Base-by-base conservation (phyloP, 2,797 vertebrate genomes). In the Chrosomus eos region DNA sequence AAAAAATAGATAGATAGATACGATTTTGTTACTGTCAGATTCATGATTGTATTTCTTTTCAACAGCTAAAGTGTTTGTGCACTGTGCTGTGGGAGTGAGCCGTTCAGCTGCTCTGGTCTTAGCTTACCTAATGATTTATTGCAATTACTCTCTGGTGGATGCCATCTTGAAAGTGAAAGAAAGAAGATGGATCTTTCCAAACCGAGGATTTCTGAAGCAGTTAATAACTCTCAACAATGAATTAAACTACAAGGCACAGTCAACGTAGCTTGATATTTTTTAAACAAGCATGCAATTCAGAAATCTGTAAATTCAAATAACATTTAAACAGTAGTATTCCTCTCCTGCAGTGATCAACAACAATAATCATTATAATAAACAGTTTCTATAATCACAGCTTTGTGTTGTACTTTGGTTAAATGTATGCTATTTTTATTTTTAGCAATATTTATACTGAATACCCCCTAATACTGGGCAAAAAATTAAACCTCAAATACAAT, bases 151-250 rank as follows among this genome's bases (percentile, higher is more conserved):
- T 55, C 91, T 96, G 66, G 81, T 93, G 70, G 88, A 93, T 28
- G 93, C 95, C 1, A 85, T 94, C 14, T 85, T 80, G 48, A 88
- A 86, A 23, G 93, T 96, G 48, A 94, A 94, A 85, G 91, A 93
- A 77, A 96, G 92, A 86, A 94, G 97, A 75, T 97, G 97, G 96
- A 96, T 98, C 90, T 97, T 96, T 89, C 97, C 97, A 67, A 99
- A 99, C 85, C 93, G 94, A 64, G 97, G 97, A 88, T 99, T 98
- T 90, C 93, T 97, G 74, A 92, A 86, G 87, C 97, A 98, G 87
- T 95, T 99, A 45, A 91, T 87, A 84, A 93, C 88, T 53, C 85
- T 99, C 87, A 95, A 98, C 74, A 87, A 80, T 88, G 92, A 94
- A 81, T 91, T 97, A 40, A 90, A 88, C 7, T 82, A 58, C 72